Base-by-base conservation (phyloP, 2,797 vertebrate genomes). In the Microchirus variegatus region DNA sequence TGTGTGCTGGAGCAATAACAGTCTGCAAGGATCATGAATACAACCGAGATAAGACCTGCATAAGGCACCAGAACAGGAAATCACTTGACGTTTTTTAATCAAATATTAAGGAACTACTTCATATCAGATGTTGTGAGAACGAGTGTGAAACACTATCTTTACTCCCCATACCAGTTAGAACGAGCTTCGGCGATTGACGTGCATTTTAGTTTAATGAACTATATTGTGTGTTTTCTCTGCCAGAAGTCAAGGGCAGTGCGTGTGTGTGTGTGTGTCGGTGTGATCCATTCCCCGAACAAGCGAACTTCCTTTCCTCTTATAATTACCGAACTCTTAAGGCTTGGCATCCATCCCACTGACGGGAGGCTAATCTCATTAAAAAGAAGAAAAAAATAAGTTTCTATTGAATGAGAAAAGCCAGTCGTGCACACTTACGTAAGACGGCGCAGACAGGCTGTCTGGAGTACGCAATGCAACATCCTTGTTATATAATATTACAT, bases 371-470 rank as follows among this genome's bases (percentile, higher is more conserved):
- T 82, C 70, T 63, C 37, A 73, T 84, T 79, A 82, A 53, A 47
- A 76, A 64, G 55, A 72, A 86, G 82, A 54, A 49, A 13, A n/a
- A n/a, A n/a, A n/a, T n/a, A n/a, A n/a, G 59, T 67, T 73, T 75
- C 57, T 53, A 22, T 68, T 62, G 22, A 45, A 70, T 22, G 22
- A 64, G 61, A 75, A 75, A 65, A 59, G 44, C 46, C 14, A 41
- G 62, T 17, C 52, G 9, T 48, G 52, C 37, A 64, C 47, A 63
- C 40, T 59, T 31, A 8, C 40, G 8, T 40, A 41, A 37, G 56
- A n/a, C n/a, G n/a, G n/a, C n/a, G n/a, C n/a, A n/a, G n/a, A 16
- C 46, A 31, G 10, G 10, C 43, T 5, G 12, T 15, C 10, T 51
- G 19, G 48, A 43, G 38, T 0, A 57, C 3, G 17, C 9, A 42